Percentiles rank a stretch among this genome's conserved stretches.
phyloP scores from a whole-genome alignment of 2,113 vertebrate species.

The zebrafish (Danio rerio) region DNA sequence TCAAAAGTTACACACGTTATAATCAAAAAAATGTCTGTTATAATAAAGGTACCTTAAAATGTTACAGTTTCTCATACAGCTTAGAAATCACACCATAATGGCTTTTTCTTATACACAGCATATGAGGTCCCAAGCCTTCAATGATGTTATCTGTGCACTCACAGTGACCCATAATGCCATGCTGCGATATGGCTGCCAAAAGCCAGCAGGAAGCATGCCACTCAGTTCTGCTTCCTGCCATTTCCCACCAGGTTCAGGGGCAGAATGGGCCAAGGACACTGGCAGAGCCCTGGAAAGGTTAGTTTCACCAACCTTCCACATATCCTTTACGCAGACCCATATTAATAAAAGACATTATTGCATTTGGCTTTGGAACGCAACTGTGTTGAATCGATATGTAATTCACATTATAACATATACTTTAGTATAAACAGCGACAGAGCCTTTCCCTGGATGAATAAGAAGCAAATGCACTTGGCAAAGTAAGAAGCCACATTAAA shows the following conservation, averaged over 20 bases:
- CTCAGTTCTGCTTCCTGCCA: conserved; percentile 29
- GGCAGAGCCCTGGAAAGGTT: not conserved
- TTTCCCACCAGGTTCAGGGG: conserved; percentile 7
- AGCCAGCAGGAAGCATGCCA: conserved; percentile 35
- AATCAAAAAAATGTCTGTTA: no score
- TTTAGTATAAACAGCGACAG: conserved; percentile 3
- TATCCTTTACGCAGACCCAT: conserved; percentile 7
- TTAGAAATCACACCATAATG: not conserved
- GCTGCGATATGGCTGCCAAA: conserved; percentile 36
- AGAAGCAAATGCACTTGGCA: conserved; percentile 10
- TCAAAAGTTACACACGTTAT: no score
- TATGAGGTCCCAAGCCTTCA: not conserved
- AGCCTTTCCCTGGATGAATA: not conserved
- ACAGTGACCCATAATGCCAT: conserved; percentile 21
- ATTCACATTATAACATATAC: not conserved
- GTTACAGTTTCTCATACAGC: not conserved
- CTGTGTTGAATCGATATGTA: conserved; percentile 6
- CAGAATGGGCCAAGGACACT: conserved; percentile 31
- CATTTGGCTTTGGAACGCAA: not conserved
- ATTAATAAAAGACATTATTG: not conserved
- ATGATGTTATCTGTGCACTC: conserved; percentile 34
- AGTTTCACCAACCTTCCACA: conserved; percentile 12
- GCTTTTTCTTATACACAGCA: not conserved
- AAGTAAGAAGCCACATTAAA: conserved; percentile 10
- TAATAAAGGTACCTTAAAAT: no score